Evolutionary conservation across 2,797 vertebrate species (phyloP), one percentile per base, ranked within the genome.

Genomic region (Rhabdomys pumilio): DNA sequence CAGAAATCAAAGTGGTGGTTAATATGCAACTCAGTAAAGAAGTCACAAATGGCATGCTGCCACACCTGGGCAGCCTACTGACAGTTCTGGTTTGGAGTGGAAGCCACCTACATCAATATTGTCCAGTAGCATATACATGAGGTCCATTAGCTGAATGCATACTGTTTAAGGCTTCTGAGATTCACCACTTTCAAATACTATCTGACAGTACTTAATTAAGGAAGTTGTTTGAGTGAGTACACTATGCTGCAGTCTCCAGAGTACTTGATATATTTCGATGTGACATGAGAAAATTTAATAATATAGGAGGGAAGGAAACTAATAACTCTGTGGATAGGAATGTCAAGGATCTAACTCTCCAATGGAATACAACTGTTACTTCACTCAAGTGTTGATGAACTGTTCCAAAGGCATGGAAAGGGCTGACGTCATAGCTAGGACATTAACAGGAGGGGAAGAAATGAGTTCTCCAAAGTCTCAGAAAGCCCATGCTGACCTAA

Each of bases 201-300:
- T 72, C 61, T 94, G 91, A 80, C 82, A 59, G 83, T 67, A 72
- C 86, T 87, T 79, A 92, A 89, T 91, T 90, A 95, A 96, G 86
- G 59, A 93, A 84, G 63, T 76, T 55, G 11, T 95, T 91, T 89
- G 89, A 96, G 82, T 96, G 67, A 76, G 63, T 91, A 92, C 92
- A 84, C 85, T 95, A 24, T 69, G 38, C 34, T 83, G 69, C 89
- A 47, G 50, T 81, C 76, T 90, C 61, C n/a, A 93, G 82, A 94
- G 63, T 83, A 77, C 79, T 96, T 95, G 85, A 93, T 87, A 75
- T 92, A 89, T 96, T 87, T 53, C 73, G 15, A 13, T 95, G 41
- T 90, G 69, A 90, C 84, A 84, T 50, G 88, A 89, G 82, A 90
- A 88, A 59, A 95, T 92, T 80, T 61, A 92, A 69, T 83, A n/a